Conservation (phyloP, 2,797 vertebrate species). For the Artibeus lituratus region DNA sequence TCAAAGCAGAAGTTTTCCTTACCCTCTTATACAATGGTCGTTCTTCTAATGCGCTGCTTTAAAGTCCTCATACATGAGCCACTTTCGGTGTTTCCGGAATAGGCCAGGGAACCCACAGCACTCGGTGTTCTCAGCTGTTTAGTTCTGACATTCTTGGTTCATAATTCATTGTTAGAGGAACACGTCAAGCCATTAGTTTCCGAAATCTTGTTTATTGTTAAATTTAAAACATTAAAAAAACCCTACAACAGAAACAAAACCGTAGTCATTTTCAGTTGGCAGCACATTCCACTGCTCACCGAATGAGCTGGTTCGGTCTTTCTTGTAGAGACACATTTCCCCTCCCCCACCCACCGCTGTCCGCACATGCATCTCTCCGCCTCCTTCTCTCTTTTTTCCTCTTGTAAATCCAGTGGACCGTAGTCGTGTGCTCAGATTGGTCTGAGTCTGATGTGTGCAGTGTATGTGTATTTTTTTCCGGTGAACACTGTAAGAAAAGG, state of each 20-base stretch:
- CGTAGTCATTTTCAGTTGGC: background rate
- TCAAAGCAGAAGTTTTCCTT: slow-evolving; percentile 65
- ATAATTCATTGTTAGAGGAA: slow-evolving; percentile 13
- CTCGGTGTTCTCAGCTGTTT: background rate
- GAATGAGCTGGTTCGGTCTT: background rate
- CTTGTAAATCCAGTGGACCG: background rate
- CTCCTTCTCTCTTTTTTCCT: background rate
- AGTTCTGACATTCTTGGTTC: slow-evolving; percentile 3
- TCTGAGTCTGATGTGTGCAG: background rate
- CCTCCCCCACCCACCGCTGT: background rate
- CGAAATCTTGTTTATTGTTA: background rate
- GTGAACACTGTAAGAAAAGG: background rate
- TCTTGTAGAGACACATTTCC: background rate
- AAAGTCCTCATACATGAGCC: slow-evolving; percentile 55
- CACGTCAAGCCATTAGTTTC: background rate
- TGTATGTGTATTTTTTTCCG: background rate
- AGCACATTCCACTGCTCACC: background rate
- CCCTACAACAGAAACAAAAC: too few relatives aligned
- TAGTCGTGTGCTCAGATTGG: background rate
- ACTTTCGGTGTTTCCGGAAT: slow-evolving; percentile 71
- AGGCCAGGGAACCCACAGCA: background rate
- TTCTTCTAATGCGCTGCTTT: slow-evolving; percentile 53
- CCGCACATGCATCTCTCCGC: background rate
- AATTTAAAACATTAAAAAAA: background rate
- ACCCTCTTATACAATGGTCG: slow-evolving; percentile 55